Evolutionary conservation across 2,113 vertebrate species (phyloP), one percentile per base, ranked within the genome.

Genomic region (Madoqua kirkii): DNA sequence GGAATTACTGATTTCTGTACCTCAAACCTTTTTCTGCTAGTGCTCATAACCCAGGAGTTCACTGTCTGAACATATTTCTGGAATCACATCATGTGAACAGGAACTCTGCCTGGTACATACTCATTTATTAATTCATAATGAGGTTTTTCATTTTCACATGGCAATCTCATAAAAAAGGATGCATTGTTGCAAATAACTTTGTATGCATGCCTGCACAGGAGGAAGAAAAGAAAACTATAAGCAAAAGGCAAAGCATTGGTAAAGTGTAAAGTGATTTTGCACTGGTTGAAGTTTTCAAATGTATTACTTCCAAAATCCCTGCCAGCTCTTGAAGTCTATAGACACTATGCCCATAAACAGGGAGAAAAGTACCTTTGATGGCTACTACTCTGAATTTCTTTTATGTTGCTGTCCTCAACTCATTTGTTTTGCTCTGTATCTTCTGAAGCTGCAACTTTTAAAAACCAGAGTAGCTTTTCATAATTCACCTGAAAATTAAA

Each of bases 401-500:
- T 40, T 3, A 40, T 57, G 74, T 9, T 36, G 79, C 50, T 93
- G 57, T 84, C 59, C 89, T n/a, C 50, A 88, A 0, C 3, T n/a
- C 40, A 82, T 97, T 97, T 8, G 0, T 67, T 97, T 74, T 98
- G 96, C 87, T 96, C 85, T 76, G 52, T 78, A 31, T 97, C 96
- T 78, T 84, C 81, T 89, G 83, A 91, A 95, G 95, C 82, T 93
- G 95, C 93, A 87, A 81, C 85, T 48, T 82, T 98, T 98, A 98
- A 97, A 98, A 98, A 98, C 48, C 33, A 60, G 87, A 98, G 54
- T 85, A 98, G 81, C 0, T 13, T 97, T 97, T 96, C 94, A 95
- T 97, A 98, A 96, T 97, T 95, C 87, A 98, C 98, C 98, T 98
- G 85, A 12, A 43, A 98, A 93, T 92, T 76, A 97, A 98, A 93